Evolutionary conservation across 2,113 vertebrate genomes (phyloP).

Genomic region (Glareola pratincola): DNA sequence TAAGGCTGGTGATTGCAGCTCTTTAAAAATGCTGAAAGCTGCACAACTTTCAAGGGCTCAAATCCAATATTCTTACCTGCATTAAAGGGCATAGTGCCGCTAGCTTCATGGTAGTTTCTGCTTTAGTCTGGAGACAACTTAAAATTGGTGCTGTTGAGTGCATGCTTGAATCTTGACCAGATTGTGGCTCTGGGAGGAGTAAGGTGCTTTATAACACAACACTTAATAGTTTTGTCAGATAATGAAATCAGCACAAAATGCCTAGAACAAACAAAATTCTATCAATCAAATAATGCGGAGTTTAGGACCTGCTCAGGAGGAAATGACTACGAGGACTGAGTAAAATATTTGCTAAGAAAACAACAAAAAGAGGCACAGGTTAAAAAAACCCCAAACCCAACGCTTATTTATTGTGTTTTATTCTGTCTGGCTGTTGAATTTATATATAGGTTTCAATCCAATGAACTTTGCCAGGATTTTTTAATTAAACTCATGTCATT

Average conservation of each 20-base stretch:
- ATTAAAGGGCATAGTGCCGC: neutral
- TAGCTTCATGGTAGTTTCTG: neutral
- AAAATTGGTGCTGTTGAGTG: neutral
- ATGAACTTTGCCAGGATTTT: neutral
- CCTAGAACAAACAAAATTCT: neutral
- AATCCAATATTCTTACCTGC: neutral
- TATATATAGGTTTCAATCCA: neutral
- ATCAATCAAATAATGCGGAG: neutral
- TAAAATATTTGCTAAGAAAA: neutral
- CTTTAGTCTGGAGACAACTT: neutral
- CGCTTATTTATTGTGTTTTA: conserved; percentile 30
- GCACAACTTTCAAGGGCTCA: neutral
- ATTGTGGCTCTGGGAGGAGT: neutral
- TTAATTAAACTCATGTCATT: neutral
- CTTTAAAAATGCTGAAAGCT: neutral
- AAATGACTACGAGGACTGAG: neutral
- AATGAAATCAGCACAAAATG: neutral
- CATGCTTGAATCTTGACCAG: neutral
- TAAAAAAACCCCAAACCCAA: neutral
- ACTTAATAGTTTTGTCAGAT: neutral
- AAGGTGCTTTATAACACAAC: neutral
- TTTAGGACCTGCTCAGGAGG: neutral
- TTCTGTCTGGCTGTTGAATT: neutral
- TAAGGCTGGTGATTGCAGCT: neutral
- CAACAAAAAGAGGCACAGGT: neutral